Evolutionary conservation across 2,888 invertebrate genomes (phyloP), one percentile per base, ranked within the genome.

Genomic region (Melanotus villosus): DNA sequence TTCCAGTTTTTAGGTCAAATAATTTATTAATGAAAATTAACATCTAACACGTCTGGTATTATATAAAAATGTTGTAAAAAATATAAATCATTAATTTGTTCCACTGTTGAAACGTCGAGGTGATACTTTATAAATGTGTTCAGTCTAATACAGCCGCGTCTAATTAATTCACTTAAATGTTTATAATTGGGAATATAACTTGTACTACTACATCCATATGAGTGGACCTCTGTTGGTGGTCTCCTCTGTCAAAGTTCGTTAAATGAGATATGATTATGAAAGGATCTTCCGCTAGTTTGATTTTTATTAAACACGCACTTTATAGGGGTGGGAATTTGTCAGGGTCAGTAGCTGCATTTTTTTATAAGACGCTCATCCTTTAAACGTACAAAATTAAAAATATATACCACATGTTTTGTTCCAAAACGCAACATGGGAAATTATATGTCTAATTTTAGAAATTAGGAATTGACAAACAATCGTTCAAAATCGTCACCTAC

Each of bases 71-170:
- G 18, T n/a, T 18, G 34, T 32, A 34, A 18, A 52, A 52, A 50
- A 62, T 62, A 62, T 62, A 62, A 62, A 62, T 62, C 62, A 62
- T 50, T 38, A 62, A 62, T 62, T 62, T 62, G 62, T 62, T 50
- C 47, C 62, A 62, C 50, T 38, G 50, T 62, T 38, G 26, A 62
- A 52, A 7, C 30, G 18, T 32, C 34, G 34, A 26, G 34, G 10
- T 23, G 23, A 23, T 21, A 52, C 52, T 23, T 10, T 32, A 52
- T 52, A 52, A 52, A 52, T 52, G 32, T 14, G 9, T 32, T n/a
- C 5, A 23, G 52, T 26, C 30, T 26, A 50, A 14, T 50, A 50
- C 50, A 50, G 32, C 52, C 52, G 52, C 52, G 52, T 18, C 52
- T 52, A 52, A 52, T 52, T 52, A 52, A 52, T 52, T 32, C 52